Base-by-base conservation (phyloP, 2,113 vertebrate genomes). In the Psammodynastes pulverulentus region DNA sequence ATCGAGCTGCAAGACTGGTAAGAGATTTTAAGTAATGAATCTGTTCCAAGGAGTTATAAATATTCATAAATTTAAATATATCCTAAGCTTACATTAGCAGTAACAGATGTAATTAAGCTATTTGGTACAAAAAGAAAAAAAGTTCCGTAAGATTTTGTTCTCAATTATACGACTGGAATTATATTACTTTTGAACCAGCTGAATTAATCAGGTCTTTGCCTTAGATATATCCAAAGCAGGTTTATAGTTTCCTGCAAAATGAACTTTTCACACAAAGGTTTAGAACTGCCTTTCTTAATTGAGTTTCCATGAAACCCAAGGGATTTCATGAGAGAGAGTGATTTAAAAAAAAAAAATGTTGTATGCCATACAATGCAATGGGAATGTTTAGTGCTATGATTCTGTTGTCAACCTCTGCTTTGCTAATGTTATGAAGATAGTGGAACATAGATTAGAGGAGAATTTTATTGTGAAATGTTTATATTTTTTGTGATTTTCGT, bases 1-100 rank as follows among this genome's bases (percentile, higher is more conserved):
- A 96, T 2, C 98, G 99, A 95, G 98, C 99, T 46, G 95, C 97
- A 91, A 98, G 97, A 94, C 97, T 99, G 98, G 99, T 99, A 97
- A 98, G 98, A 1, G 89, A 62, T 5, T 89, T 90, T 56, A 89
- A n/a, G 67, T 43, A 39, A 89, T 87, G 45, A 26, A 26, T 13
- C 45, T 89, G 43, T 29, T 85, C 29, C 53, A 87, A 56, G n/a
- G 29, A 12, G 2, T 85, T 79, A 79, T 79, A 79, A 43, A 79
- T 79, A 79, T 79, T 79, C 34, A 79, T 79, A 79, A 79, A 79
- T 79, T 79, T 79, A 79, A 79, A 79, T 79, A 43, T 79, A 79
- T 79, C 7, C 34, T 21, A 79, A 79, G 6, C 34, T 79, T 17
- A 79, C 34, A 79, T 43, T 43, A 86, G 29, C 26, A 58, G 84